phyloP scores from a whole-genome alignment of 2,888 invertebrate genomes.

The Fragum whitleyi region DNA sequence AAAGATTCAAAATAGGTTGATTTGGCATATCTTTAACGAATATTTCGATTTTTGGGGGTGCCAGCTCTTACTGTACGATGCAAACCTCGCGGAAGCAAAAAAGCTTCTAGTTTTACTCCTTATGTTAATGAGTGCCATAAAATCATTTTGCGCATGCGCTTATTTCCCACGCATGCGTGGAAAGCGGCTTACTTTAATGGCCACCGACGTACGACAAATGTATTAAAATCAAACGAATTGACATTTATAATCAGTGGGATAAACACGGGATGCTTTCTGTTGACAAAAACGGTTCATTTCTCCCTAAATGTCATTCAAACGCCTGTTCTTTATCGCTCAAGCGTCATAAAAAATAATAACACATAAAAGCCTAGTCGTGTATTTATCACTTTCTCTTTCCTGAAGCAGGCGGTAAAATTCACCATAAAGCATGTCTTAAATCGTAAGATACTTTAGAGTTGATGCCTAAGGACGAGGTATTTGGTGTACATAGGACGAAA shows the following conservation, averaged over 20 bases:
- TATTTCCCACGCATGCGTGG: neutral
- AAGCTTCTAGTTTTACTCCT: no score
- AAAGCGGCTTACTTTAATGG: neutral
- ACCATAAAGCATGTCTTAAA: no score
- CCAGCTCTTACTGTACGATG: no score
- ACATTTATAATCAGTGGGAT: conserved; percentile 4
- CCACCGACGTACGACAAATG: conserved; percentile 14
- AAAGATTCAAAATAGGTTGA: no score
- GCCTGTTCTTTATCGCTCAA: conserved; percentile 11
- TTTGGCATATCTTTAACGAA: no score
- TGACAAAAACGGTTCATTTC: conserved; percentile 18
- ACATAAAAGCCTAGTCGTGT: conserved; percentile 23
- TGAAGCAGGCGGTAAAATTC: neutral
- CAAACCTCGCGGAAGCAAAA: no score
- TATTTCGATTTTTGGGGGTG: no score
- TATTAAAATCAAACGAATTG: conserved; percentile 7
- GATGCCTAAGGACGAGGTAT: no score
- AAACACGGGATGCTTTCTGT: neutral
- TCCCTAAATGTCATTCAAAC: conserved; percentile 17
- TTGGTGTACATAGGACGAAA: no score
- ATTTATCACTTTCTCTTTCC: neutral
- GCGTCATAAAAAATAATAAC: conserved; percentile 6
- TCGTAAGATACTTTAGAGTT: no score
- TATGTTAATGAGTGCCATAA: no score
- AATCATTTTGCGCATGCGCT: neutral